These are phyloP conservation scores for Rutpela maculata DNA, from an alignment of 2,888 invertebrate species.

Conservation along the genomic window DNA sequence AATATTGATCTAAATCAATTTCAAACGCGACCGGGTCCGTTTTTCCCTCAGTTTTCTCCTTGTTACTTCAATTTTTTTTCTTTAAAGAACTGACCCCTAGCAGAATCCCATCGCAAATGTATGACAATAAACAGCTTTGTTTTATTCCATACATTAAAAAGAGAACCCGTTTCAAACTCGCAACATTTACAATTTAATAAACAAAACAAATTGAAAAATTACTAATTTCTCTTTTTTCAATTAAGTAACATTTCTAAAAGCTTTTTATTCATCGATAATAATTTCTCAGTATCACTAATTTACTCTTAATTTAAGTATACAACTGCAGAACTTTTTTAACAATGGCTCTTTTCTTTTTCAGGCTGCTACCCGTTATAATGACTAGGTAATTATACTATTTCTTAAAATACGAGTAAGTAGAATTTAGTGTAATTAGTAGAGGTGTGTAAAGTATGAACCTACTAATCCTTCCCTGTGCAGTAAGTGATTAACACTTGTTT, in stretches of 20 bases:
- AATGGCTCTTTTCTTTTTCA: slow-evolving; percentile 36
- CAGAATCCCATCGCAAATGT: no score
- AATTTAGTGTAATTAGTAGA: slow-evolving; percentile 19
- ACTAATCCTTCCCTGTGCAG: slow-evolving; percentile 4
- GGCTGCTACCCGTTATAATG: slow-evolving; percentile 35
- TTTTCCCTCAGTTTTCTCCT: no score
- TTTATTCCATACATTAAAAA: no score
- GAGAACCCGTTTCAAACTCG: no score
- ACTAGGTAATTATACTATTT: slow-evolving; percentile 34
- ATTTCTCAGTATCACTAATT: slow-evolving; percentile 7
- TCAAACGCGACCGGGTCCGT: no score
- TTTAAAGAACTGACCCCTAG: no score
- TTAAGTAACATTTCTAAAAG: neutral
- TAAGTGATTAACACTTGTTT: slow-evolving; percentile 15
- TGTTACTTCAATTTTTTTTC: no score
- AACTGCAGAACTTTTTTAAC: slow-evolving; percentile 12
- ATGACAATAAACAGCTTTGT: no score
- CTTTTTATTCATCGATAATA: neutral
- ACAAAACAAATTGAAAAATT: neutral
- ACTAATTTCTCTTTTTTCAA: neutral
- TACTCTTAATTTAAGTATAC: slow-evolving; percentile 2
- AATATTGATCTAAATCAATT: no score
- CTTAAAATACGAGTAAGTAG: slow-evolving; percentile 27
- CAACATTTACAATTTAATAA: neutral
- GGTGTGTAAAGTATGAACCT: slow-evolving; percentile 7